Base-by-base conservation (phyloP, 1,140 invertebrate species). In the Magallana ariakensis region DNA sequence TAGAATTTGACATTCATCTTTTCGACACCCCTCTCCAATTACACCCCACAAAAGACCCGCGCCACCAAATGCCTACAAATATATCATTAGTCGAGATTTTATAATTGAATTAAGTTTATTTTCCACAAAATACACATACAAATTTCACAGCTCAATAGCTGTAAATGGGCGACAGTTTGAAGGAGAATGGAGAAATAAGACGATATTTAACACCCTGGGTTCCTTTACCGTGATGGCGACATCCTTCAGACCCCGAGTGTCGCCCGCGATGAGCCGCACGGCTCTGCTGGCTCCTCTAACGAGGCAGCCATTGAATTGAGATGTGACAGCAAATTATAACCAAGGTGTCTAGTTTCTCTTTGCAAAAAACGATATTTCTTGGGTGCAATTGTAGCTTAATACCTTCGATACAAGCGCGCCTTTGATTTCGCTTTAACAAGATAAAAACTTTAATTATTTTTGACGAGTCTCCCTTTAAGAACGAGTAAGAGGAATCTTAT, bases 61-160 rank as follows among this genome's bases (percentile, higher is more conserved):
- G 66, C 66, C 66, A 75, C 66, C 66, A 75, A 75, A 75, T 75
- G 22, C 66, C 22, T 75, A 11, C 22, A 75, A 75, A 75, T 75
- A 75, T 75, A 75, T 75, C 66, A 75, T 75, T 75, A 75, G 66
- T 19, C 66, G 66, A 75, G 66, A 75, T 75, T 75, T 75, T 75
- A 75, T 75, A 75, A 75, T 75, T 75, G 22, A 75, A 75, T 75
- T 75, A 75, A 75, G 66, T 75, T 75, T 75, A 75, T 75, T 75
- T 75, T 75, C 66, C 66, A 33, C 66, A 75, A 75, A 75, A 75
- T 75, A 75, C 66, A 75, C 66, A 75, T 75, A 75, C 66, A 75
- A 75, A 75, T 75, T 75, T 75, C 66, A 75, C 22, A 33, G 66
- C 66, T 75, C 66, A 75, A 75, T 75, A 26, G 10, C 66, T 75